Evolutionary conservation across 2,797 vertebrate genomes (phyloP).

Genomic region (Tinamus major): DNA sequence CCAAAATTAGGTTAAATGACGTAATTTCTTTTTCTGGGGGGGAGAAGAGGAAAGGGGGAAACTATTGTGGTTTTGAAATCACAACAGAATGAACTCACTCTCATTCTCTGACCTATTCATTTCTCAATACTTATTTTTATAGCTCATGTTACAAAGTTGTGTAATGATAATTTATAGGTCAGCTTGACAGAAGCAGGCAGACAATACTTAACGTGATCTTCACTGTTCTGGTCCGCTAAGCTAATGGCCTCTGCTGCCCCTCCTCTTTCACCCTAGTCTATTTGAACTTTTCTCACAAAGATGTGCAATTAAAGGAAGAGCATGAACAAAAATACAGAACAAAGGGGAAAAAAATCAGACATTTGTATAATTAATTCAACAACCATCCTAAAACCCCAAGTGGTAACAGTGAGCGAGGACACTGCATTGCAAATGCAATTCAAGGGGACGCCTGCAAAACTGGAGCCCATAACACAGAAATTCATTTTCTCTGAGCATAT

Average conservation of each 20-base stretch:
- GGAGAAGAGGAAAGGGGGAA: constrained; percentile 49
- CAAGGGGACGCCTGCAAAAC: constrained; percentile 20
- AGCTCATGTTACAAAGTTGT: constrained; percentile 24
- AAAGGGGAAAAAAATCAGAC: background rate
- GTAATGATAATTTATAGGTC: constrained; percentile 56
- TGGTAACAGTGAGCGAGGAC: background rate
- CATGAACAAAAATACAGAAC: background rate
- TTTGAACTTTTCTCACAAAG: background rate
- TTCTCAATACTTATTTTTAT: constrained; percentile 62
- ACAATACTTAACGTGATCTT: background rate
- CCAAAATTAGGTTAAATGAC: constrained; percentile 30
- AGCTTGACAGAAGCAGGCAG: background rate
- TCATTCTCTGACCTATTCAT: constrained; percentile 47
- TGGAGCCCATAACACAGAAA: constrained; percentile 28
- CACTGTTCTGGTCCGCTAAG: background rate
- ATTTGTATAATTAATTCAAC: background rate
- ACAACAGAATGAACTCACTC: constrained; percentile 72
- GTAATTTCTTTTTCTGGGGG: constrained; percentile 57
- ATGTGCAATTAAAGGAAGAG: background rate
- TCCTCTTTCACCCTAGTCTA: background rate
- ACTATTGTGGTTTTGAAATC: constrained; percentile 70
- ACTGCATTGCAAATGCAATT: constrained; percentile 39
- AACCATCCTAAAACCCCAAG: constrained; percentile 27
- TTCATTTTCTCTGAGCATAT: constrained; percentile 56
- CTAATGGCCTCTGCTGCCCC: background rate